Percentiles rank a stretch among this genome's conserved stretches.
These are phyloP conservation scores for Hydropsyche betteni DNA, from an alignment of 2,888 invertebrate species.

Conservation along the genomic window DNA sequence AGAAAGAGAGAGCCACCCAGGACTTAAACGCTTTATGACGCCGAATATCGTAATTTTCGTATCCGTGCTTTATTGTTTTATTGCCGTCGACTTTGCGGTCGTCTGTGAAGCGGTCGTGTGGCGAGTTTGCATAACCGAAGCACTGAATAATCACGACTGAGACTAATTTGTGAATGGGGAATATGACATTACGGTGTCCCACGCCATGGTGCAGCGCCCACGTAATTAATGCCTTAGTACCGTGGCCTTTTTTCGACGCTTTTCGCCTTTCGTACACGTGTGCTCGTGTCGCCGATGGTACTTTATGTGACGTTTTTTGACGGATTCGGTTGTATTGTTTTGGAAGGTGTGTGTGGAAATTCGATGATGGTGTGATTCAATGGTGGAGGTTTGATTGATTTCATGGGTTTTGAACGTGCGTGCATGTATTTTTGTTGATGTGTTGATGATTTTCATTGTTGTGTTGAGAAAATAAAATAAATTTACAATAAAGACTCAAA, in stretches of 20 bases:
- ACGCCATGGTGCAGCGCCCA: conserved; percentile 38
- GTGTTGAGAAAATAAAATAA: too few relatives aligned
- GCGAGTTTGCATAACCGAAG: conserved; percentile 33
- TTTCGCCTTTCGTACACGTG: background rate
- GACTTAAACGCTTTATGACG: conserved; percentile 20
- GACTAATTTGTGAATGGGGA: conserved; percentile 49
- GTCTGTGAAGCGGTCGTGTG: conserved; percentile 12
- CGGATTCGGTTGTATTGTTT: too few relatives aligned
- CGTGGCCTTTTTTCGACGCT: conserved; percentile 29
- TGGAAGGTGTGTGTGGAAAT: too few relatives aligned
- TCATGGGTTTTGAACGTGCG: too few relatives aligned
- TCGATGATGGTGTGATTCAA: too few relatives aligned
- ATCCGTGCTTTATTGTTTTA: conserved; percentile 20
- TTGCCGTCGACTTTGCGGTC: background rate
- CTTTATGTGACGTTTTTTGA: too few relatives aligned
- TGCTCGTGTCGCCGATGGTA: background rate
- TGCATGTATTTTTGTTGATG: too few relatives aligned
- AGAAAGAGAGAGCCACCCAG: too few relatives aligned
- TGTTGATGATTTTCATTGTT: too few relatives aligned
- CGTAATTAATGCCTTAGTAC: conserved; percentile 46
- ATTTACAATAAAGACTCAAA: too few relatives aligned
- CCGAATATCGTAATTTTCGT: background rate
- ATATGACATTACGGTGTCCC: conserved; percentile 47
- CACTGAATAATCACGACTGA: conserved; percentile 46
- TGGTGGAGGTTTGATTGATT: too few relatives aligned